phyloP scores from a whole-genome alignment of 2,797 vertebrate genomes.

The Chaenodraco wilsoni region DNA sequence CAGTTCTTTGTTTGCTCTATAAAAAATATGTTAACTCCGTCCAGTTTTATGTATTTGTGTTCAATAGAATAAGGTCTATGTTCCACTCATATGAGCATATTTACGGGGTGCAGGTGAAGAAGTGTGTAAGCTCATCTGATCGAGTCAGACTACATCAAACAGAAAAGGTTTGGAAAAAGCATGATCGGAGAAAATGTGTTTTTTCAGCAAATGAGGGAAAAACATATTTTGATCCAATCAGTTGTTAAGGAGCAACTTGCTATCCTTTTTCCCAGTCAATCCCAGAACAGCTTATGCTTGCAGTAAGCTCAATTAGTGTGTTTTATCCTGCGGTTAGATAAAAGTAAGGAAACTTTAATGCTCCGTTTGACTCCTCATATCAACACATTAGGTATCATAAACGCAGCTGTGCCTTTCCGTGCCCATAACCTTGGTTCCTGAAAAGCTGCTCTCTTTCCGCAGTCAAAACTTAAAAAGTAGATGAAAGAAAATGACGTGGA shows the following conservation, averaged over 20 bases:
- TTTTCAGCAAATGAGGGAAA: too few species aligned
- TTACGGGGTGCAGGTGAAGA: background rate
- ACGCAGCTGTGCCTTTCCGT: conserved; percentile 22
- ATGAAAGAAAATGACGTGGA: conserved; percentile 38
- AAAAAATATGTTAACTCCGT: background rate
- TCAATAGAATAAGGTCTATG: background rate
- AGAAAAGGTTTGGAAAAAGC: background rate
- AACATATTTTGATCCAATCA: conserved; percentile 18
- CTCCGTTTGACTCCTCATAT: conserved; percentile 33
- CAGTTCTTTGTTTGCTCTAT: background rate
- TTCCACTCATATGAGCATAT: background rate
- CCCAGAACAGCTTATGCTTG: background rate
- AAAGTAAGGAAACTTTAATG: conserved; percentile 45
- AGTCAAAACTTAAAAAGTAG: conserved; percentile 36
- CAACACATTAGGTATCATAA: conserved; percentile 48
- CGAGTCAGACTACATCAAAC: background rate
- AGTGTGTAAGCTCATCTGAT: background rate
- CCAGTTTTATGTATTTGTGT: background rate
- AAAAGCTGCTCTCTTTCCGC: conserved; percentile 55
- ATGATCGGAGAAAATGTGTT: background rate
- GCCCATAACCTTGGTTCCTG: conserved; percentile 24
- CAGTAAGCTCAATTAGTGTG: conserved; percentile 23
- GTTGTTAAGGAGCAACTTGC: background rate
- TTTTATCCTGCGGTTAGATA: conserved; percentile 30
- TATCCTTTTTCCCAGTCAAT: conserved; percentile 3